Evolutionary conservation across 2,888 invertebrate species (phyloP).

Genomic region (Macropis europaea): DNA sequence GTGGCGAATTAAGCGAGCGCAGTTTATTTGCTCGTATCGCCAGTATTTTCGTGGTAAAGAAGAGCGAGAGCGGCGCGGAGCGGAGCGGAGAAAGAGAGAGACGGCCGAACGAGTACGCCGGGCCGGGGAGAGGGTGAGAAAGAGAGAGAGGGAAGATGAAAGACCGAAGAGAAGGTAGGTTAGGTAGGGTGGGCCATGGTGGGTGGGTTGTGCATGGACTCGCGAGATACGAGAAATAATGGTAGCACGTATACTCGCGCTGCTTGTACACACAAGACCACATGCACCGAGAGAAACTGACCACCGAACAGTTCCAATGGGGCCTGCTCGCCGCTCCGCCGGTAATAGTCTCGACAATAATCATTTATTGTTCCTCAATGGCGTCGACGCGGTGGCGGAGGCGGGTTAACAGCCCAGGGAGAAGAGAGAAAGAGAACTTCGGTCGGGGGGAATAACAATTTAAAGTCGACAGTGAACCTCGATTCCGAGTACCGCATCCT

Average conservation of each 20-base stretch:
- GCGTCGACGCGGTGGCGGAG: constrained; percentile 55
- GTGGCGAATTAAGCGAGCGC: constrained; percentile 63
- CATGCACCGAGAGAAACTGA: constrained; percentile 65
- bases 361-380: constrained; percentile 72
- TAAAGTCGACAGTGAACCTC: constrained; percentile 28
- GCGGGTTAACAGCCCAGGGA: constrained; percentile 23
- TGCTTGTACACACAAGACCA: constrained; percentile 62
- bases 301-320: constrained; percentile 64
- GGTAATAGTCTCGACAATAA: constrained; percentile 72
- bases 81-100: not conserved
- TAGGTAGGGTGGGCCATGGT: constrained; percentile 31
- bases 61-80: constrained; percentile 1
- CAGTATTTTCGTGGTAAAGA: constrained; percentile 54
- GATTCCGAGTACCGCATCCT: constrained; percentile 4
- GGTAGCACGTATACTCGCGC: constrained; percentile 66
- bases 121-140: not conserved
- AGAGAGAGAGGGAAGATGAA: constrained; percentile 12
- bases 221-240: constrained; percentile 77
- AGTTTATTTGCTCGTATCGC: constrained; percentile 61
- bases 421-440: constrained; percentile 24
- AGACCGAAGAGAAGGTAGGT: constrained; percentile 15
- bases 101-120: not conserved
- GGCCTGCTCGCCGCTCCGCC: constrained; percentile 56
- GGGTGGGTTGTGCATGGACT: constrained; percentile 69
- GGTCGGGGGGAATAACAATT: constrained; percentile 39